Conservation (phyloP, 2,113 vertebrate species). For the Apteryx owenii region DNA sequence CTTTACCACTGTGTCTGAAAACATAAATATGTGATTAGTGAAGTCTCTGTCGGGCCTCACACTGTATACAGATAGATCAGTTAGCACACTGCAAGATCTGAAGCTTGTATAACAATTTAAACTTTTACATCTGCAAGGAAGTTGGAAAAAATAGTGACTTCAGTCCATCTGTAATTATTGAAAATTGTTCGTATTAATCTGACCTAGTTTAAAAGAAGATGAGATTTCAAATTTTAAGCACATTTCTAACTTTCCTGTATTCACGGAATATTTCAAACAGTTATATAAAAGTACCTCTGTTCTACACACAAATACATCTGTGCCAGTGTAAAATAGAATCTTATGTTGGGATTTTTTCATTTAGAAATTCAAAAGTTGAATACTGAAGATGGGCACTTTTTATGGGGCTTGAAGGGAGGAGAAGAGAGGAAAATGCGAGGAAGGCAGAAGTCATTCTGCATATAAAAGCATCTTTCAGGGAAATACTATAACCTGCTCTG, state of each 20-base stretch:
- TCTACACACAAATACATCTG: not conserved
- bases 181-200: not conserved
- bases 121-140: not conserved
- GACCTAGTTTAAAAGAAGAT: not conserved
- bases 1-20: constrained; percentile 24
- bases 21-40: fast-evolving
- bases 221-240: not conserved
- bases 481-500: not conserved
- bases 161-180: not conserved
- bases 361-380: not conserved
- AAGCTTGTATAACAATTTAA: not conserved
- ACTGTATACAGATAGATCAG: fast-evolving
- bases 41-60: not conserved
- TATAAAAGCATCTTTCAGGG: not conserved
- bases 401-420: fast-evolving
- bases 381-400: not conserved
- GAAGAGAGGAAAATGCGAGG: not conserved
- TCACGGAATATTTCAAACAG: not conserved
- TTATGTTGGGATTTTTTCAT: not conserved
- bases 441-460: not conserved
- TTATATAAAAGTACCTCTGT: not conserved
- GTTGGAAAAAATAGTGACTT: not conserved
- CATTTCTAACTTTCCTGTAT: not conserved
- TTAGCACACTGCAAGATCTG: not conserved
- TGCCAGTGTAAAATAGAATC: not conserved